Conservation (phyloP, 2,113 vertebrate species). For the Clarias macrocephalus region DNA sequence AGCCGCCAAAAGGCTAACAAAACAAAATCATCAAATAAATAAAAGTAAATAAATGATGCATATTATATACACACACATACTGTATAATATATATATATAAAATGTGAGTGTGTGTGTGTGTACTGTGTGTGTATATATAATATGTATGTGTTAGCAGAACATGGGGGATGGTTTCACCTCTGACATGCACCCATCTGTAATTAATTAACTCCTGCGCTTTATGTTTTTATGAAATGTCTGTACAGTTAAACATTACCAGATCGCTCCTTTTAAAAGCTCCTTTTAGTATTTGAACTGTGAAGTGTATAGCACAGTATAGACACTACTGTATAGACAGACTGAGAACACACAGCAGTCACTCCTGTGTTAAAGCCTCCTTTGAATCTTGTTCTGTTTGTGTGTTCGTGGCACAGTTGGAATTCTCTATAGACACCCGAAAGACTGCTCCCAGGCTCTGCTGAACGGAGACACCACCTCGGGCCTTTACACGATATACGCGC, state of each 20-base stretch:
- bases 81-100: too few species aligned
- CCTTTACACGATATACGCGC: constrained; percentile 87
- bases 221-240: background rate
- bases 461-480: constrained; percentile 87
- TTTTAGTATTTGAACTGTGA: background rate
- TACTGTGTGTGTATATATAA: too few species aligned
- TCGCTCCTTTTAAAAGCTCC: background rate
- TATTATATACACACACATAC: too few species aligned
- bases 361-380: background rate
- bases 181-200: background rate
- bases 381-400: constrained; percentile 26
- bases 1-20: too few species aligned
- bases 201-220: background rate
- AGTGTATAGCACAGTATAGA: background rate
- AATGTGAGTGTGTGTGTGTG: too few species aligned
- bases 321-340: background rate
- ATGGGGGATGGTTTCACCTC: background rate
- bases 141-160: background rate
- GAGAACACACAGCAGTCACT: background rate
- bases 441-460: constrained; percentile 92
- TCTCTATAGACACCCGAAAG: constrained; percentile 86
- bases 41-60: too few species aligned
- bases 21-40: too few species aligned
- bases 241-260: background rate
- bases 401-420: constrained; percentile 77